Conservation (phyloP, 2,888 invertebrate genomes). For the Ceramica pisi region DNA sequence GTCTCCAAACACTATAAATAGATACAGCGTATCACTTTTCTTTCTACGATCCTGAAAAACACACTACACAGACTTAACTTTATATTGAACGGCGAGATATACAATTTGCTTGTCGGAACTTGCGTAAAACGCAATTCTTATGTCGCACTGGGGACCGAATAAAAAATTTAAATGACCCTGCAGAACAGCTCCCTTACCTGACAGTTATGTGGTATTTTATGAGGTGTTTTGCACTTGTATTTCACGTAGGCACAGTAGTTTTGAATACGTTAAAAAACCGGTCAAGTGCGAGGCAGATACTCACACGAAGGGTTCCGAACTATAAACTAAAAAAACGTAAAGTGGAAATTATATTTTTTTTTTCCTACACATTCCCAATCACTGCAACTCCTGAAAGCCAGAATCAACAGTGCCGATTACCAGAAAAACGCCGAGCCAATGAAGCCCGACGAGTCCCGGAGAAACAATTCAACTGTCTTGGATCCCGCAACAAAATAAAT, state of each 20-base stretch:
- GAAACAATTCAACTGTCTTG: too few relatives aligned
- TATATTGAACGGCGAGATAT: slow-evolving; percentile 41
- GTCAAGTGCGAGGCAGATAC: too few relatives aligned
- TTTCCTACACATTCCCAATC: too few relatives aligned
- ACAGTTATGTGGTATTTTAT: slow-evolving; percentile 38
- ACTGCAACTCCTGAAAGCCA: too few relatives aligned
- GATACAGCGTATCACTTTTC: not conserved
- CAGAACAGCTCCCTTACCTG: slow-evolving; percentile 13
- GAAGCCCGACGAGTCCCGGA: too few relatives aligned
- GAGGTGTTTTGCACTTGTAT: slow-evolving; percentile 10
- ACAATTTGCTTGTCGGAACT: slow-evolving; percentile 52
- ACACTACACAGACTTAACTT: slow-evolving; percentile 42
- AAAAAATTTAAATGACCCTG: slow-evolving; percentile 48
- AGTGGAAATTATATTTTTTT: too few relatives aligned
- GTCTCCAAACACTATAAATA: too few relatives aligned
- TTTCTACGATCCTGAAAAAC: slow-evolving; percentile 19
- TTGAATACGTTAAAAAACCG: not conserved
- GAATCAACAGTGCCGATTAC: too few relatives aligned
- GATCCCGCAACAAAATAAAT: too few relatives aligned
- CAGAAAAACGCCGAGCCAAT: too few relatives aligned
- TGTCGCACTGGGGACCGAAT: slow-evolving; percentile 48
- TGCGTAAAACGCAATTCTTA: slow-evolving; percentile 53
- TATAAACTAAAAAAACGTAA: too few relatives aligned
- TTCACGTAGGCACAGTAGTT: not conserved
- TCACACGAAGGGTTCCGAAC: too few relatives aligned